Evolutionary conservation across 2,113 vertebrate genomes (phyloP), one percentile per base, ranked within the genome.

Genomic region (Dryoscopus gambensis): DNA sequence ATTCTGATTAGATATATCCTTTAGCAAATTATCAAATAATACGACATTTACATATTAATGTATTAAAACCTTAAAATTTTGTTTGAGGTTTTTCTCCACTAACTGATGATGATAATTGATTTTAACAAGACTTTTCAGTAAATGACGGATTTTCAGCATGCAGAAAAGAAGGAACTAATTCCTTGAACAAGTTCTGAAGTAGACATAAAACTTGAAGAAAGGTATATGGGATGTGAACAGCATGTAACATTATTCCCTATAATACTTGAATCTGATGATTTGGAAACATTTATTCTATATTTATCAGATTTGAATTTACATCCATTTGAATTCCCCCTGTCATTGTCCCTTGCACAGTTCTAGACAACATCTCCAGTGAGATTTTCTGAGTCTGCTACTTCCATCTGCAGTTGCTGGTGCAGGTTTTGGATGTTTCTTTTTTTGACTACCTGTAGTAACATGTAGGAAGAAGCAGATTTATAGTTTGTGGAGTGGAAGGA

Each of bases 141-240:
- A 84, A 25, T 62, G 37, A 62, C 13, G 10, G 10, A 11, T 84
- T 77, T 83, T 84, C 18, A 73, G 5, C 8, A 31, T 76, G 44
- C 19, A 64, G 21, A 71, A 25, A 42, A 55, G 42, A 81, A 71
- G 64, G 25, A 84, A 55, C 6, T 39, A 50, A 60, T 63, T 55
- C 31, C 14, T 25, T 35, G 37, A 67, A 6, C 25, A 62, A 69
- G 11, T 8, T 64, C 49, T 87, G 74, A 89, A 94, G 63, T 19
- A 31, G 6, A 18, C 24, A 35, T 37, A 62, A 78, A 75, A 35
- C 23, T 21, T 50, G 17, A 60, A 82, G 56, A 74, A 90, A 84
- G 15, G 44, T 44, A 44, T 4, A 28, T 0, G 1, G 15, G 4
- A 1, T 44, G 11, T 15, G 35, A 74, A 52, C 2, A 12, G 4